phyloP scores from a whole-genome alignment of 2,797 vertebrate species.

The Brachyrhaphis roseni region DNA sequence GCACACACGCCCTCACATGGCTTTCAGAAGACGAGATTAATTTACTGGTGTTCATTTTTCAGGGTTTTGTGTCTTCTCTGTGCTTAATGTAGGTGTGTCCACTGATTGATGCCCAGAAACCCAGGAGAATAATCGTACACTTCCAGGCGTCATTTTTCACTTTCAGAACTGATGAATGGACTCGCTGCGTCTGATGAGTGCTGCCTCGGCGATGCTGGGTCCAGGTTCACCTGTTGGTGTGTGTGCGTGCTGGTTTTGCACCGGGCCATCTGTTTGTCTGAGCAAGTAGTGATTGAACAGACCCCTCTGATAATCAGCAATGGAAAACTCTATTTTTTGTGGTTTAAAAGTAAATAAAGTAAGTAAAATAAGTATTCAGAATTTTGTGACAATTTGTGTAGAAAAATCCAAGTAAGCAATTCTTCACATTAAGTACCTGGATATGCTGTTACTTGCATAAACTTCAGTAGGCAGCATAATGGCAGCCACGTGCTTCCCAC shows the following conservation, averaged over 20 bases:
- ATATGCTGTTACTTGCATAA: background rate
- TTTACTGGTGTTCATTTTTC: constrained; percentile 76
- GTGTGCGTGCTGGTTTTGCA: constrained; percentile 23
- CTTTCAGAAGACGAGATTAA: constrained; percentile 66
- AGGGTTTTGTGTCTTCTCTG: constrained; percentile 55
- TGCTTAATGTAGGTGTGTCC: constrained; percentile 62
- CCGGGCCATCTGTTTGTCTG: constrained; percentile 52
- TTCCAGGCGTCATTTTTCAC: constrained; percentile 79
- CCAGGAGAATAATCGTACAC: constrained; percentile 74
- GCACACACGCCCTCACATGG: constrained; percentile 47
- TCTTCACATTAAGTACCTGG: background rate
- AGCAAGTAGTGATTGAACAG: constrained; percentile 47
- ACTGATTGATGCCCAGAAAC: constrained; percentile 72
- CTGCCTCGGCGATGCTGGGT: constrained; percentile 62
- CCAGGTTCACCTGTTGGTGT: constrained; percentile 63
- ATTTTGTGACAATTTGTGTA: no score
- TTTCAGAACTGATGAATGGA: constrained; percentile 73
- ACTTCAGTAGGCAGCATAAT: no score
- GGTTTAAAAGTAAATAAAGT: background rate
- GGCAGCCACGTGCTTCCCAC: background rate
- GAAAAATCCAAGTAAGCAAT: no score
- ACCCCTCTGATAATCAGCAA: constrained; percentile 11
- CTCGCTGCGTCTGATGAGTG: constrained; percentile 65
- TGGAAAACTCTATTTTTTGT: background rate
- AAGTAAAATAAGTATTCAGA: no score